Evolutionary conservation across 1,140 invertebrate genomes (phyloP).

Genomic region (Mercenaria mercenaria): DNA sequence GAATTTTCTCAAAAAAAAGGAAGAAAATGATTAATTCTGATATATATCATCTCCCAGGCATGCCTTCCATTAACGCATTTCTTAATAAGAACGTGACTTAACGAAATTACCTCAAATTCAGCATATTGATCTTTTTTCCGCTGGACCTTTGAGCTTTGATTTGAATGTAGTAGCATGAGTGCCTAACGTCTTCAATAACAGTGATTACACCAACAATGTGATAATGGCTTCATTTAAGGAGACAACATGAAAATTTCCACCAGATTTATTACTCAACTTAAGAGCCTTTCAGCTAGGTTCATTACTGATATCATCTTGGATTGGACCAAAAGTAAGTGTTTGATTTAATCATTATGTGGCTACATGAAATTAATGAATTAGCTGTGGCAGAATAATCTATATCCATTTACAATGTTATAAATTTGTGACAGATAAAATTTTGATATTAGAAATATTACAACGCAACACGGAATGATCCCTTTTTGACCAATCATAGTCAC

Average conservation of each 20-base stretch:
- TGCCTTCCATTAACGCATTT: background rate
- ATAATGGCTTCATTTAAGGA: constrained; percentile 12
- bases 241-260: background rate
- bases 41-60: background rate
- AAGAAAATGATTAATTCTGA: background rate
- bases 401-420: too few species aligned
- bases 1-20: background rate
- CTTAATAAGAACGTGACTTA: background rate
- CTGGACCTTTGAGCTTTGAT: background rate
- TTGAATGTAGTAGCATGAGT: background rate
- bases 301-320: background rate
- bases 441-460: too few species aligned
- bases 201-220: constrained; percentile 13
- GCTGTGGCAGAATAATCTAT: too few species aligned
- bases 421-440: too few species aligned
- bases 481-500: too few species aligned
- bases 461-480: too few species aligned
- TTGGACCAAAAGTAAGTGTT: background rate
- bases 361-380: too few species aligned
- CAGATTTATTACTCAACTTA: constrained; percentile 10
- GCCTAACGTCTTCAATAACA: constrained; percentile 19
- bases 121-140: background rate
- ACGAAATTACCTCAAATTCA: background rate
- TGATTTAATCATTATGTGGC: too few species aligned
- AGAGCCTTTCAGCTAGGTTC: background rate